Percentiles rank a stretch among this genome's conserved stretches.
phyloP scores from a whole-genome alignment of 2,888 invertebrate genomes.

The Phrixothrix hirtus region DNA sequence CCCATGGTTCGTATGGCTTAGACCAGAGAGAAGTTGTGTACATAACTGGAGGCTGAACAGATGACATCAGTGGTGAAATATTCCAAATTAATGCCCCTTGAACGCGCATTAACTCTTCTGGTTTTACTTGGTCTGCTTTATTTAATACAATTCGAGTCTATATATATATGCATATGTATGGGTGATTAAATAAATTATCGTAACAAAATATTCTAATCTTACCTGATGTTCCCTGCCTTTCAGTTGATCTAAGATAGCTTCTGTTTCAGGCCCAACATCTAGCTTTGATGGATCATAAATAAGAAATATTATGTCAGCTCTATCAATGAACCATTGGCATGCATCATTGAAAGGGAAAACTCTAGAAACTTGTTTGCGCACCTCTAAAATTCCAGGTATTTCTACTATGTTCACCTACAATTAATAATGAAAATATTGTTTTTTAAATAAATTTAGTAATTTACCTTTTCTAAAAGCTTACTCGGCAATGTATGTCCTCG shows the following conservation, averaged over 20 bases:
- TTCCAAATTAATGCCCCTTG: conserved; percentile 96
- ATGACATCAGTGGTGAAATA: conserved; percentile 94
- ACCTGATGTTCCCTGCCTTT: conserved; percentile 92
- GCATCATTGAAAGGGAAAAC: conserved; percentile 95
- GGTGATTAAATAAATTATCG: not conserved
- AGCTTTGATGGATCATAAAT: conserved; percentile 95
- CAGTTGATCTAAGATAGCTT: conserved; percentile 91
- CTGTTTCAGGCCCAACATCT: conserved; percentile 93
- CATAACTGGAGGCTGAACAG: conserved; percentile 90
- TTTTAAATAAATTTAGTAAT: conserved; percentile 10
- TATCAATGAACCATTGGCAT: conserved; percentile 96
- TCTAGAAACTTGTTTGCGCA: conserved; percentile 88
- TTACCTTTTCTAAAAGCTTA: conserved; percentile 85
- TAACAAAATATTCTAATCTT: conserved; percentile 18
- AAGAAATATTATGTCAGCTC: conserved; percentile 92
- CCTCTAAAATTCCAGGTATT: conserved; percentile 94
- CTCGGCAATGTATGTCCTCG: conserved; percentile 80
- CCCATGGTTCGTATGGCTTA: conserved; percentile 78
- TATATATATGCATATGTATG: conserved; percentile 21
- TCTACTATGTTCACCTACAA: conserved; percentile 90
- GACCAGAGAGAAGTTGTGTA: conserved; percentile 90
- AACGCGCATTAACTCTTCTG: conserved; percentile 90
- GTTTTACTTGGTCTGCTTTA: conserved; percentile 91
- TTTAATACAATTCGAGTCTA: conserved; percentile 90
- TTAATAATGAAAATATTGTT: not conserved